Evolutionary conservation across 2,113 vertebrate species (phyloP), one percentile per base, ranked within the genome.

Genomic region (Thomomys bottae): DNA sequence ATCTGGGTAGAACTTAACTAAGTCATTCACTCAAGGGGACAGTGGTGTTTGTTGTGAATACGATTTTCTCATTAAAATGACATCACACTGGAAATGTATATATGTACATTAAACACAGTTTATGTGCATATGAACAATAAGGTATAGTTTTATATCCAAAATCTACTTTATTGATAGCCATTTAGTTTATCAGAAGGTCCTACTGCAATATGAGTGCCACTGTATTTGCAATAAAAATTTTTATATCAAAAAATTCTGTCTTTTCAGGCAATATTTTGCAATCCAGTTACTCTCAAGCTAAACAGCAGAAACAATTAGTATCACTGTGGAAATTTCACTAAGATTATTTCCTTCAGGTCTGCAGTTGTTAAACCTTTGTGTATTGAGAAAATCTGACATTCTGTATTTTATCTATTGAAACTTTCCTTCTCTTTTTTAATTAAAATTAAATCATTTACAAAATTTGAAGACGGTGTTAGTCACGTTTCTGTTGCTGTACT

Each of bases 81-180:
- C 80, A 40, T 73, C 34, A 85, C 94, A 93, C 95, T 94, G 89
- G 82, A 95, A 93, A 4, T 0, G 63, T 90, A 89, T 82, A 83
- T 90, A 73, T 83, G 34, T 70, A 34, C 45, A 54, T 54, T 54
- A 15, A 54, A 15, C 14, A n/a, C 18, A 54, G n/a, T n/a, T n/a
- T n/a, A 54, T 77, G 63, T 91, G 89, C 84, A 83, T 89, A 70
- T 83, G 34, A 54, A 34, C 45, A 36, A 70, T 87, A 28, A 28
- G 64, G 59, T 93, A 83, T 95, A 95, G 88, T 93, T 97, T 96
- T 95, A 40, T 94, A 80, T 85, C 64, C 71, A 40, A 54, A 84
- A 66, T 24, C 42, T 73, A 83, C 63, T 67, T 91, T 95, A 91
- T 77, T 84, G 85, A 91, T 84, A 75, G 84, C 28, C 21, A 66